phyloP scores from a whole-genome alignment of 2,797 vertebrate genomes.

The Anguilla megastoma region DNA sequence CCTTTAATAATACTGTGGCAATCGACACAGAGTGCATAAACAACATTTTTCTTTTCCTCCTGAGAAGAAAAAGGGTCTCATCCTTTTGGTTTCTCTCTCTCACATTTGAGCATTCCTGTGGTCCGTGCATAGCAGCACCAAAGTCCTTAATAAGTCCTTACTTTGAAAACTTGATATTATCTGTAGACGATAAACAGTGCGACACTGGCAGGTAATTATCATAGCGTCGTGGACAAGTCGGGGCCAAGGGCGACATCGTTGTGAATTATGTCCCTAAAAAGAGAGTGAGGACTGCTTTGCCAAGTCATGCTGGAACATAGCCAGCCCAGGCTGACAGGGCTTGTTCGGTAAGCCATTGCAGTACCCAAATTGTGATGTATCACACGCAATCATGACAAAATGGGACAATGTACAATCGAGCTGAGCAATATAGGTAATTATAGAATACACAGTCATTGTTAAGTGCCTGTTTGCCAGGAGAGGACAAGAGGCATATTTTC shows the following conservation, averaged over 20 bases:
- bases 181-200: not conserved
- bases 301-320: not conserved
- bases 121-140: not conserved
- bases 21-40: not conserved
- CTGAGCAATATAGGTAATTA: not conserved
- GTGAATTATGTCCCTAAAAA: not conserved
- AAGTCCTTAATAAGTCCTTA: not conserved
- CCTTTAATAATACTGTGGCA: not conserved
- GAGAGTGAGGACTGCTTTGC: not conserved
- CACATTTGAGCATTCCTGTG: not conserved
- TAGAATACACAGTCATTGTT: not conserved
- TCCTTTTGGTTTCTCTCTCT: not conserved
- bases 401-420: not conserved
- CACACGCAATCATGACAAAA: not conserved
- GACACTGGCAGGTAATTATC: not conserved
- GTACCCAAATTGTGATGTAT: not conserved
- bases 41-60: not conserved
- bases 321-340: not conserved
- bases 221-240: not conserved
- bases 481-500: too few relatives aligned
- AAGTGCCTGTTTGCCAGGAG: too few relatives aligned
- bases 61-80: not conserved
- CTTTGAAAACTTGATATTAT: not conserved
- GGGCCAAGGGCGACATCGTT: not conserved
- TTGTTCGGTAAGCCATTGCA: not conserved